These are phyloP conservation scores for Sinonovacula constricta DNA, from an alignment of 1,140 invertebrate genomes.

Conservation along the genomic window DNA sequence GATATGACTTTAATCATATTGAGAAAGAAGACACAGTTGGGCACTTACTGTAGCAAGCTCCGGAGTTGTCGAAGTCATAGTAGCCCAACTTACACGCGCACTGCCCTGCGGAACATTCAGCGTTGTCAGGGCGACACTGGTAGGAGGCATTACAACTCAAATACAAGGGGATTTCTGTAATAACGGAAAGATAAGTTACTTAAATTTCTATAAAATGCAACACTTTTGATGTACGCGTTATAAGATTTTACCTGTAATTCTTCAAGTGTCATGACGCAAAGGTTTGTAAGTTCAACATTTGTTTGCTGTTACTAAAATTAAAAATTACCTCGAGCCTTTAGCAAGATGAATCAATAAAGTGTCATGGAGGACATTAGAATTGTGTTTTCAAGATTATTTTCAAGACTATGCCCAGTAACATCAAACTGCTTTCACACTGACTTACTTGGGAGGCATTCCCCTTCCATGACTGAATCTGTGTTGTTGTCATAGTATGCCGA, in stretches of 20 bases:
- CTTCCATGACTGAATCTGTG: neutral
- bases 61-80: conserved; percentile 24
- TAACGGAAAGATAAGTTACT: no score
- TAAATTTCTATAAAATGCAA: conserved; percentile 8
- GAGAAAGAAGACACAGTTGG: neutral
- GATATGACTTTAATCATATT: no score
- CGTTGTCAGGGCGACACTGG: conserved; percentile 24
- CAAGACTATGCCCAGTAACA: neutral
- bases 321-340: no score
- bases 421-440: neutral
- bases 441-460: conserved; percentile 24
- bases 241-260: neutral
- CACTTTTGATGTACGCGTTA: neutral
- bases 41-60: conserved; percentile 30
- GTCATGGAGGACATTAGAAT: neutral
- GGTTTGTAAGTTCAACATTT: no score
- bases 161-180: no score
- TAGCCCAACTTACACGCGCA: conserved; percentile 7
- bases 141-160: conserved; percentile 16
- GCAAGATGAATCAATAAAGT: no score
- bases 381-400: neutral
- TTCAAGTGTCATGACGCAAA: no score
- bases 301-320: no score
- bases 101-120: neutral
- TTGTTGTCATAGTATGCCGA: conserved; percentile 25